Conservation (phyloP, 2,797 vertebrate genomes). For the Liparis tanakae region DNA sequence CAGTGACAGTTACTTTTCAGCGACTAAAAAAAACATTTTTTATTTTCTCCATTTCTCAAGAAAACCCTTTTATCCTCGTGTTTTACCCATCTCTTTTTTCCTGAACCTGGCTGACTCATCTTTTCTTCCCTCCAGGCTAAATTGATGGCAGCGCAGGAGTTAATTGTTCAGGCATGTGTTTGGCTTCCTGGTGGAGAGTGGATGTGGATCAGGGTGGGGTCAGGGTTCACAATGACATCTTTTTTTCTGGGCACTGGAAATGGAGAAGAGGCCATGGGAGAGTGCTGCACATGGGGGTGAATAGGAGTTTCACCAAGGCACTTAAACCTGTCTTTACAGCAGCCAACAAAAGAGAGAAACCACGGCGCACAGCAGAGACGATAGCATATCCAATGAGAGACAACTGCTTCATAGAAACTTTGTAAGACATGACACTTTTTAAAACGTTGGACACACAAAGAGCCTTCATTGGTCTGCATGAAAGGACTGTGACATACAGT, state of each 20-base stretch:
- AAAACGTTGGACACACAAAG: constrained; percentile 58
- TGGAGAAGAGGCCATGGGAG: constrained; percentile 78
- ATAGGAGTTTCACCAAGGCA: constrained; percentile 77
- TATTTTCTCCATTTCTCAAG: constrained; percentile 62
- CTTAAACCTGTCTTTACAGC: constrained; percentile 79
- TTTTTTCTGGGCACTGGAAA: constrained; percentile 76
- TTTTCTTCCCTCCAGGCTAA: constrained; percentile 79
- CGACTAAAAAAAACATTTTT: constrained; percentile 74
- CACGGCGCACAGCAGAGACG: constrained; percentile 57
- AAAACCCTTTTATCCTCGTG: constrained; percentile 74
- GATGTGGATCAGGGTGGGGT: constrained; percentile 76
- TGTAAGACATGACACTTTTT: constrained; percentile 55
- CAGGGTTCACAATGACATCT: constrained; percentile 78
- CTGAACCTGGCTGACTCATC: constrained; percentile 80
- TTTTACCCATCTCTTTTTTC: constrained; percentile 71
- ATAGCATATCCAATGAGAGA: constrained; percentile 59
- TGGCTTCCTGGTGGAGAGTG: constrained; percentile 81
- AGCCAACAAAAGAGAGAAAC: constrained; percentile 73
- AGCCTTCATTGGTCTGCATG: constrained; percentile 58
- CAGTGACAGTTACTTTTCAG: constrained; percentile 77
- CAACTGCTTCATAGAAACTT: constrained; percentile 47
- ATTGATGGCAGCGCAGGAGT: constrained; percentile 82
- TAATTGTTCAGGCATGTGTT: constrained; percentile 85
- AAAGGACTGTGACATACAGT: constrained; percentile 63
- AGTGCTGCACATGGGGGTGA: constrained; percentile 75